Percentiles rank a stretch among this genome's conserved stretches.
Conservation (phyloP, 2,113 vertebrate genomes). For the Ginglymostoma cirratum region DNA sequence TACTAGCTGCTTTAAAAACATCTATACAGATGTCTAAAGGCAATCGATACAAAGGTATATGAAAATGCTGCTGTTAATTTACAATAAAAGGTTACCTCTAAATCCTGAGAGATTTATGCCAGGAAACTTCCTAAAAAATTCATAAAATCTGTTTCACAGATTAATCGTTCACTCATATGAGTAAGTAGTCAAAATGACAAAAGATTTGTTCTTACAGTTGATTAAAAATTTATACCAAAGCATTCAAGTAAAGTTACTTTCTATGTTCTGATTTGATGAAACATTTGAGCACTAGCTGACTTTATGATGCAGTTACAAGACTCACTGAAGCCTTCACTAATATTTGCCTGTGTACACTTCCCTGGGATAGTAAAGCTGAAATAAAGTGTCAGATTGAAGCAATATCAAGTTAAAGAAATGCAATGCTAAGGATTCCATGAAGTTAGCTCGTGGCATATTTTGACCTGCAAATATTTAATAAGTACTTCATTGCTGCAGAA, state of each 20-base stretch:
- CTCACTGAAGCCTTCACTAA: constrained; percentile 84
- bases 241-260: constrained; percentile 99
- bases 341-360: constrained; percentile 63
- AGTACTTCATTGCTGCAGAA: constrained; percentile 60
- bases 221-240: constrained; percentile 92
- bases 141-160: constrained; percentile 91
- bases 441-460: constrained; percentile 48
- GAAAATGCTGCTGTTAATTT: background rate
- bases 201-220: constrained; percentile 89
- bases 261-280: constrained; percentile 99
- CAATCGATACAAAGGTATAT: background rate
- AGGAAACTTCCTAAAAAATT: constrained; percentile 81
- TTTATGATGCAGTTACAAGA: constrained; percentile 73
- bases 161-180: constrained; percentile 69
- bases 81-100: background rate
- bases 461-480: constrained; percentile 56
- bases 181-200: constrained; percentile 76
- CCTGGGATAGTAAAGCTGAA: constrained; percentile 63
- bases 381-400: constrained; percentile 81
- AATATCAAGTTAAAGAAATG: constrained; percentile 67
- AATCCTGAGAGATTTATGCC: background rate
- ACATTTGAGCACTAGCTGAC: constrained; percentile 73
- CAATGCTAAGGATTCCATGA: constrained; percentile 49
- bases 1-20: background rate
- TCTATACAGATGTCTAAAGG: background rate